These are phyloP conservation scores for Mormoops blainvillei DNA, from an alignment of 2,113 vertebrate species.

Conservation along the genomic window DNA sequence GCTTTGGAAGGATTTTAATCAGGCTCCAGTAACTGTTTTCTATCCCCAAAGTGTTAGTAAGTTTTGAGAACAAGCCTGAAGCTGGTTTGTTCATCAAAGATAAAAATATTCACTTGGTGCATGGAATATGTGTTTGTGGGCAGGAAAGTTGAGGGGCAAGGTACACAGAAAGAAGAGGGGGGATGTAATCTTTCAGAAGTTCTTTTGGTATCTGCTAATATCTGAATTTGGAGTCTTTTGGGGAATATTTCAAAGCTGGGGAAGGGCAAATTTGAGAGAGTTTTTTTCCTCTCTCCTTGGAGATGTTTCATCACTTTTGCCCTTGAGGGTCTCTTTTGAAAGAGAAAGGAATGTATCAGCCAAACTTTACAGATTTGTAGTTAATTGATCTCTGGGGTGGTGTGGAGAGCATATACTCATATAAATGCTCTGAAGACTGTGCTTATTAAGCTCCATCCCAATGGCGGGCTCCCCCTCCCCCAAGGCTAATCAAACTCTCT, in stretches of 20 bases:
- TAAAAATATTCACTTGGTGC: background rate
- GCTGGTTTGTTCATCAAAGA: background rate
- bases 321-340: slow-evolving; percentile 12
- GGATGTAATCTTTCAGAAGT: background rate
- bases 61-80: background rate
- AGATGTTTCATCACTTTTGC: slow-evolving; percentile 37
- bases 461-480: background rate
- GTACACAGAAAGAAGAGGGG: background rate
- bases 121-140: background rate
- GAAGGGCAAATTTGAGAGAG: background rate
- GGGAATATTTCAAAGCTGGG: background rate
- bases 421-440: background rate
- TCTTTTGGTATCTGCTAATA: background rate
- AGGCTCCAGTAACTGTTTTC: background rate
- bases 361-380: background rate
- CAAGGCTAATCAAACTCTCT: background rate
- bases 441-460: slow-evolving; percentile 10
- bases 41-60: background rate
- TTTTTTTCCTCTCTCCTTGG: background rate
- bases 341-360: background rate
- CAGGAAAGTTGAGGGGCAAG: background rate
- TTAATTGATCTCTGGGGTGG: slow-evolving; percentile 68
- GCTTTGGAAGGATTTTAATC: background rate
- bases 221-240: background rate
- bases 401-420: background rate